Base-by-base conservation (phyloP, 2,113 vertebrate genomes). In the Mesocricetus auratus region DNA sequence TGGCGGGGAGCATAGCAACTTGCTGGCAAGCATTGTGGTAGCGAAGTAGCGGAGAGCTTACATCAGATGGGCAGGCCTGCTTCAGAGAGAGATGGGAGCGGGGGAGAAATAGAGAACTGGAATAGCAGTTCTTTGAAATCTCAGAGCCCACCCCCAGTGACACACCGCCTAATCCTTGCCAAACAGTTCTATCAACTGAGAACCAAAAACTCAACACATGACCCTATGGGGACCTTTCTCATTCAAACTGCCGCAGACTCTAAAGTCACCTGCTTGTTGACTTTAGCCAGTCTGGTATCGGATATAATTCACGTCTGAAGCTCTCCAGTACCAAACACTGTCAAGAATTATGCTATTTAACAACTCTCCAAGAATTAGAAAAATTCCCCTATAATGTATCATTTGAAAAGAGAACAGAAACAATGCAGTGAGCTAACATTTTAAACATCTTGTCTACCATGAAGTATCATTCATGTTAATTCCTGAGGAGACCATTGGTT, bases 291-390 rank as follows among this genome's bases (percentile, higher is more conserved):
- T 62, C 73, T 75, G 36, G 1, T 45, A 68, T 42, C 29, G 53
- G 29, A 11, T 81, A 85, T 79, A 69, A 64, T 83, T 45, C 1
- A 36, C 56, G 86, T 93, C 73, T 92, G 74, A 95, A 94, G 68
- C 22, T 16, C 33, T 66, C 81, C 21, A 50, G 10, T 92, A 64
- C 82, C 21, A 89, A 93, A 47, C 2, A 50, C 12, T 91, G 42
- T 78, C 75, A 31, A 95, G 58, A 94, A 69, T 73, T 45, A 8
- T 68, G 53, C 93, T 94, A 85, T n/a, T 92, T 90, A 79, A 87
- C 66, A 95, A 4, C 82, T 77, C 8, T 9, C 24, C 42, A 39
- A 89, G 69, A 86, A 86, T 31, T 68, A 93, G 56, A 90, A 88
- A 79, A 94, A 42, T 86, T 4, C 10, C 4, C 8, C 24, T 17